A percentile compares a stretch with the other conserved stretches of the same genome.
Conservation (phyloP, 2,797 vertebrate species). For the Dendrocincla fuliginosa region DNA sequence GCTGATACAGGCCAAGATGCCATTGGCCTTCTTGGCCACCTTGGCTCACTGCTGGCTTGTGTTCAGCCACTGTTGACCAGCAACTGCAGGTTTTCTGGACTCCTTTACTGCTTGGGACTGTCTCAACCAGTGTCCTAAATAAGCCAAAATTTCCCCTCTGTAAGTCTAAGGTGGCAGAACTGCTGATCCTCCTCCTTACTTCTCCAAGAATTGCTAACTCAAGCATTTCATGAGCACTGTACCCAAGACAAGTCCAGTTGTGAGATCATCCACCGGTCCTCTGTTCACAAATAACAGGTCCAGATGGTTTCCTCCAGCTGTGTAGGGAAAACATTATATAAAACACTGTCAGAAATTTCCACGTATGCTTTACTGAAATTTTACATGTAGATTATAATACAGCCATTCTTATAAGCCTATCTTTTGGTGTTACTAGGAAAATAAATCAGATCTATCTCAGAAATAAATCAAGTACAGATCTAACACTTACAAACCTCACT, state of each 20-base stretch:
- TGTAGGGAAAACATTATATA: not conserved
- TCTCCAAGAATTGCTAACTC: rapidly evolving
- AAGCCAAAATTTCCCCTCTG: not conserved
- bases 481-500: not conserved
- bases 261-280: not conserved
- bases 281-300: not conserved
- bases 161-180: not conserved
- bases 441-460: constrained; percentile 1
- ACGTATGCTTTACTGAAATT: not conserved
- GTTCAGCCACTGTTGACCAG: not conserved
- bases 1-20: rapidly evolving
- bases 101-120: not conserved
- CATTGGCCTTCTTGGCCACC: rapidly evolving
- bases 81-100: not conserved
- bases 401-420: not conserved
- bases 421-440: not conserved
- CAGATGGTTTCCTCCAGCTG: not conserved
- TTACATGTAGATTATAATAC: not conserved
- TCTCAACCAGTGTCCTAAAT: not conserved
- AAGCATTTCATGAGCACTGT: not conserved
- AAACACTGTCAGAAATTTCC: not conserved
- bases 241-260: not conserved
- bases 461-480: constrained; percentile 29
- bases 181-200: not conserved
- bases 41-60: rapidly evolving